Evolutionary conservation across 2,113 vertebrate species (phyloP).

Genomic region (Ceyx melanurus): DNA sequence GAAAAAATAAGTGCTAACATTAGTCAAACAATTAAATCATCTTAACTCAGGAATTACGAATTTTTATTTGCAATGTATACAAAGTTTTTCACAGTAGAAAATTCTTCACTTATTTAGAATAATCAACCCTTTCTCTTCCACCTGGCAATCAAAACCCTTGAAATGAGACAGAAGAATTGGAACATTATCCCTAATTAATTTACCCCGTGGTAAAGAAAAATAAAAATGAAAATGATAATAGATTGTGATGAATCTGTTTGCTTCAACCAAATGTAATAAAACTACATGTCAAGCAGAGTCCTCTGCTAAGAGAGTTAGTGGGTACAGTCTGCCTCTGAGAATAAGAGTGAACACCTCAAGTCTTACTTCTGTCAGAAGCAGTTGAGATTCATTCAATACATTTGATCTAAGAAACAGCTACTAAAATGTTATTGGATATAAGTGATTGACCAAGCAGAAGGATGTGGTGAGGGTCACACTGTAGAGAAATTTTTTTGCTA

Average conservation of each 20-base stretch:
- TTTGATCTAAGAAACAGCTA: not conserved
- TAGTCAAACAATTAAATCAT: not conserved
- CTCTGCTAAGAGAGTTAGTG: not conserved
- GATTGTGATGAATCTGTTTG: not conserved
- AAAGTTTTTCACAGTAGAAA: not conserved
- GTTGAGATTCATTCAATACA: not conserved
- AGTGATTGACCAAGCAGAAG: slow-evolving; percentile 43
- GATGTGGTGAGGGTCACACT: not conserved
- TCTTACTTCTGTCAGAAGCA: not conserved
- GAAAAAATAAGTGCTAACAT: not conserved
- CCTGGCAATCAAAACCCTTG: not conserved
- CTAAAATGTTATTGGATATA: slow-evolving; percentile 16
- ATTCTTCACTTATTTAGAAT: not conserved
- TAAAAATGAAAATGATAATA: not conserved
- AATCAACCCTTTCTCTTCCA: not conserved
- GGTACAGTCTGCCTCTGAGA: not conserved
- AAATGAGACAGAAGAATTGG: not conserved
- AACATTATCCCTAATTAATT: not conserved
- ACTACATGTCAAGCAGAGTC: not conserved
- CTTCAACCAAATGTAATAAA: not conserved
- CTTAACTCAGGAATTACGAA: not conserved
- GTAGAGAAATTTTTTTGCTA: slow-evolving; percentile 14
- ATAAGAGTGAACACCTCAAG: not conserved
- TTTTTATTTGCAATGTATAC: not conserved
- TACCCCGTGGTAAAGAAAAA: not conserved